These are phyloP conservation scores for Sebastes ruberrimus DNA, from an alignment of 2,797 vertebrate species.

Conservation along the genomic window DNA sequence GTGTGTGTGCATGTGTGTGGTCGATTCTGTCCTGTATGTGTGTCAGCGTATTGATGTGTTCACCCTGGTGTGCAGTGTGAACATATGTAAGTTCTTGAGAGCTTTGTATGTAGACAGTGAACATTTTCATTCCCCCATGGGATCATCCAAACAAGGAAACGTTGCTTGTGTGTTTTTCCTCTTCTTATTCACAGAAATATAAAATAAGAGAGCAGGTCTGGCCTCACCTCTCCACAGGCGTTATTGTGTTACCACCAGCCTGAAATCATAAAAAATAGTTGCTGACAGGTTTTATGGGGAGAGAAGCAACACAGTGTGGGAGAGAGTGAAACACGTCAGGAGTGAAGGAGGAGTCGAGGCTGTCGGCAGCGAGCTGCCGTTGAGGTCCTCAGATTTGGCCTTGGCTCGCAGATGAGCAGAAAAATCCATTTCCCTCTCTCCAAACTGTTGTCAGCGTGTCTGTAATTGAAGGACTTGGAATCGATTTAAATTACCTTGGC, in stretches of 20 bases:
- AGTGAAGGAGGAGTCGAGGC: conserved; percentile 30
- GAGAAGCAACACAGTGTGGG: conserved; percentile 17
- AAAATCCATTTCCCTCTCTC: conserved; percentile 76
- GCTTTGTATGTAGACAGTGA: neutral
- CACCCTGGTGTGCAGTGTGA: neutral
- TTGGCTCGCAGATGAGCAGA: conserved; percentile 68
- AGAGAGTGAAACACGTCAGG: conserved; percentile 37
- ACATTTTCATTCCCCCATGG: neutral
- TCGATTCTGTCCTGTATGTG: neutral
- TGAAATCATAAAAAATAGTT: conserved; percentile 40
- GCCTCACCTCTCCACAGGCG: neutral
- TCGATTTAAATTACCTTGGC: conserved; percentile 80
- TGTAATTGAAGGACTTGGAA: conserved; percentile 81
- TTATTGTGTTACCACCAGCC: conserved; percentile 32
- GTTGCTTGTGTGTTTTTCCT: neutral
- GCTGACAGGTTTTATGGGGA: conserved; percentile 51
- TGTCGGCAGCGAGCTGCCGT: neutral
- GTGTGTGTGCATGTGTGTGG: neutral
- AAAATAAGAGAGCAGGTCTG: neutral
- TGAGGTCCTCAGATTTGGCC: conserved; percentile 60
- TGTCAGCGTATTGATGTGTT: neutral
- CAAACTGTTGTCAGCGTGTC: conserved; percentile 72
- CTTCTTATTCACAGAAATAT: conserved; percentile 6
- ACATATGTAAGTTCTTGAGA: conserved; percentile 4
- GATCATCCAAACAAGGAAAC: neutral